These are phyloP conservation scores for Forpus xanthops DNA, from an alignment of 2,797 vertebrate species.

Conservation along the genomic window DNA sequence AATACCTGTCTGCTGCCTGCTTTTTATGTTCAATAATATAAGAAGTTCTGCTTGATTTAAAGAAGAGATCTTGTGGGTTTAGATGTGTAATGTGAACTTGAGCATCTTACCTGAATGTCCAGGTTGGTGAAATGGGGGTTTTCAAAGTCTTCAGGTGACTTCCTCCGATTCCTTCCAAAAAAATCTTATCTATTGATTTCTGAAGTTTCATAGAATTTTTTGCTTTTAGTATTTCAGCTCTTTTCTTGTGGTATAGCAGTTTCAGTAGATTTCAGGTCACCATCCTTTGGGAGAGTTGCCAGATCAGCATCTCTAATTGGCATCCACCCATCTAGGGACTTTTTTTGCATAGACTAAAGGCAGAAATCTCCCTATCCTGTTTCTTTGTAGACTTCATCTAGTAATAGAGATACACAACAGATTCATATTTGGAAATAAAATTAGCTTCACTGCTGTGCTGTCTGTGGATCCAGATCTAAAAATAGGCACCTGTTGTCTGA, in stretches of 20 bases:
- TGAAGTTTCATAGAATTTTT: background rate
- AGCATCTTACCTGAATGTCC: background rate
- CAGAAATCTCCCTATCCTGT: background rate
- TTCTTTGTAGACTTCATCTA: background rate
- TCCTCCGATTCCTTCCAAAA: background rate
- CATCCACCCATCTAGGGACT: background rate
- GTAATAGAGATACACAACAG: background rate
- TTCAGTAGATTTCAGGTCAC: background rate
- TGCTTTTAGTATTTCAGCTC: background rate
- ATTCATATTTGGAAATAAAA: background rate
- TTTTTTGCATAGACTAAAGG: background rate
- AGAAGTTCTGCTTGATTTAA: background rate
- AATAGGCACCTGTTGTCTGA: background rate
- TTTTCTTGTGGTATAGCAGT: background rate
- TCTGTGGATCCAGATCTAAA: background rate
- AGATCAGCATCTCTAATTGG: background rate
- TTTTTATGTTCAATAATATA: background rate
- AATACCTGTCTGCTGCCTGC: background rate
- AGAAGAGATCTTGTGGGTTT: background rate
- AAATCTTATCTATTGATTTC: background rate
- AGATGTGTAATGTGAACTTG: background rate
- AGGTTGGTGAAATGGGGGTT: background rate
- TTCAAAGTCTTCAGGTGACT: background rate
- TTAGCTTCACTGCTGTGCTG: background rate
- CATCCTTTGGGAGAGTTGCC: background rate